These are phyloP conservation scores for Hetaerina titia DNA, from an alignment of 2,888 invertebrate genomes.

Conservation along the genomic window DNA sequence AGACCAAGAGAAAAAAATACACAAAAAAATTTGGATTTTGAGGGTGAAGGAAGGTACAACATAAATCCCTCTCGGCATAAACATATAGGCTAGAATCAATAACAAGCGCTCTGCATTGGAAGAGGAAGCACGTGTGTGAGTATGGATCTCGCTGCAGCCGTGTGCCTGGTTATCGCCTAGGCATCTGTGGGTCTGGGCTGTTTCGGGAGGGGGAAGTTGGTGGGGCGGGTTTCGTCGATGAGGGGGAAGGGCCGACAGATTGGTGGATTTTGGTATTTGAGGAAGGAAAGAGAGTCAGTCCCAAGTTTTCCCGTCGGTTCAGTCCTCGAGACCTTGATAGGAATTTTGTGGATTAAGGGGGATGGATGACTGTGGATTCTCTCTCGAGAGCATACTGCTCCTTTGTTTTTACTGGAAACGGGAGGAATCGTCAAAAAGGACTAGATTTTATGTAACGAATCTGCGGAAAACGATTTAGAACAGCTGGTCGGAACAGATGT, in stretches of 20 bases:
- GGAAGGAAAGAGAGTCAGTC: neutral
- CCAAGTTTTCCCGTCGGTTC: neutral
- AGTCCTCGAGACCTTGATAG: neutral
- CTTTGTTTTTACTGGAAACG: neutral
- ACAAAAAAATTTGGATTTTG: neutral
- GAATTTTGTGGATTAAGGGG: conserved; percentile 34
- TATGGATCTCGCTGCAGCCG: neutral
- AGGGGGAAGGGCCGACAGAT: neutral
- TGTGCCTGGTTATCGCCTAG: neutral
- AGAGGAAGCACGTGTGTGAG: neutral
- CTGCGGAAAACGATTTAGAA: neutral
- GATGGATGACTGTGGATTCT: neutral
- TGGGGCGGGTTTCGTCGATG: neutral
- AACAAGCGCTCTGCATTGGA: neutral
- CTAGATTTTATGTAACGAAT: neutral
- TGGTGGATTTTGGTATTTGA: neutral
- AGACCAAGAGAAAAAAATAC: neutral
- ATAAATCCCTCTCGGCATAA: conserved; percentile 46
- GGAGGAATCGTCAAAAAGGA: neutral
- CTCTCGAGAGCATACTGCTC: neutral
- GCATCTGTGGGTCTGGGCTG: conserved; percentile 25
- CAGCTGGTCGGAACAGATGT: neutral
- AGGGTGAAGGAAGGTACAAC: neutral
- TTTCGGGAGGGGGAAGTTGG: neutral
- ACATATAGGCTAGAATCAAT: conserved; percentile 56